Evolutionary conservation across 2,113 vertebrate genomes (phyloP).

Genomic region (Vulpes ferrilata): DNA sequence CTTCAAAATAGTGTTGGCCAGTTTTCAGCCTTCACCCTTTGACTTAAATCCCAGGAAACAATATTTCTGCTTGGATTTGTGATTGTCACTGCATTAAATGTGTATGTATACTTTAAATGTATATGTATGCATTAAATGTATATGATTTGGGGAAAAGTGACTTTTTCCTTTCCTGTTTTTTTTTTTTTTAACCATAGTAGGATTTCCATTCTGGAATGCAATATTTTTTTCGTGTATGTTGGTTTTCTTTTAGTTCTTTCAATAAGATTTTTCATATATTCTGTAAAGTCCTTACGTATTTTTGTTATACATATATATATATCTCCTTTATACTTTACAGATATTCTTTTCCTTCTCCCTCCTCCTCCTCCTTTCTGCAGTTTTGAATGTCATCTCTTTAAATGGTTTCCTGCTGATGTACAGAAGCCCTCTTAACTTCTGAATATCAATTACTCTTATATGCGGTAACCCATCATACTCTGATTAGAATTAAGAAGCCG

Average conservation of each 20-base stretch:
- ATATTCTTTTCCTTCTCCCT: background rate
- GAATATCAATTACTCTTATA: background rate
- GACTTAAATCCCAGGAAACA: background rate
- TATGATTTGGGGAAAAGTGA: background rate
- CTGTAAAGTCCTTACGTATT: background rate
- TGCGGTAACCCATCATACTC: background rate
- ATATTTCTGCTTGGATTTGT: background rate
- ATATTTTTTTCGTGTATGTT: background rate
- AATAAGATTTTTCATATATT: background rate
- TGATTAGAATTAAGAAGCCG: no score
- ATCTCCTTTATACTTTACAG: background rate
- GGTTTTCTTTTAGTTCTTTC: background rate
- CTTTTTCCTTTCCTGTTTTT: background rate
- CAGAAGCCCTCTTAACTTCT: background rate
- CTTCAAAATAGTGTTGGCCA: no score
- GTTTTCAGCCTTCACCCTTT: background rate
- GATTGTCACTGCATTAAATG: background rate
- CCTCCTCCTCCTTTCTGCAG: no score
- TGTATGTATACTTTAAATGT: no score
- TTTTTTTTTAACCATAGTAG: background rate
- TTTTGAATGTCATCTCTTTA: no score
- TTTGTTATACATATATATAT: background rate
- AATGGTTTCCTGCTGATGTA: background rate
- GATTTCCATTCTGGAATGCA: background rate
- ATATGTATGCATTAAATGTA: background rate